Evolutionary conservation across 2,888 invertebrate species (phyloP).

Genomic region (Eupithecia dodoneata): DNA sequence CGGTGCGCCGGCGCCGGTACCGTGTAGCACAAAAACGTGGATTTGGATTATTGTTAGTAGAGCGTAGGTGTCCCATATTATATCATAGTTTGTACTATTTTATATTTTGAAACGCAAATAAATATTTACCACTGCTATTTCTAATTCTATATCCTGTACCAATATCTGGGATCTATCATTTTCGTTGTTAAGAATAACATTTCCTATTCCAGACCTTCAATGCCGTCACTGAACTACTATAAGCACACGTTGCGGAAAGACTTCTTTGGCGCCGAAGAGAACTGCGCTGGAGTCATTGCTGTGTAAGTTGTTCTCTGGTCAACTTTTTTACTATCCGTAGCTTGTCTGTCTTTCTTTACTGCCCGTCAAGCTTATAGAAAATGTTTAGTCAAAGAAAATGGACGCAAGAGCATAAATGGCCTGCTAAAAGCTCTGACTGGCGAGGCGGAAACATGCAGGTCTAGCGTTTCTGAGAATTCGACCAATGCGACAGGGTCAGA

Average conservation of each 20-base stretch:
- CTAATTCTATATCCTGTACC: too few species aligned
- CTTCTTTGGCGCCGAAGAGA: slow-evolving; percentile 86
- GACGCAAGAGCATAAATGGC: neutral
- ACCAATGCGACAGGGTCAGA: neutral
- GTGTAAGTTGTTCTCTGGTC: slow-evolving; percentile 82
- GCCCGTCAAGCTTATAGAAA: neutral
- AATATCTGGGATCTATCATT: neutral
- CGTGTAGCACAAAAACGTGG: too few species aligned
- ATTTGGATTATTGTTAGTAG: too few species aligned
- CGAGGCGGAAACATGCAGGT: neutral
- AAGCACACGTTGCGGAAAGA: slow-evolving; percentile 88
- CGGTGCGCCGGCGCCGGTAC: too few species aligned
- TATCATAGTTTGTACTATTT: too few species aligned
- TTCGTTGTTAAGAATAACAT: neutral
- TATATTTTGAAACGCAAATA: too few species aligned
- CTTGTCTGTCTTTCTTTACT: neutral
- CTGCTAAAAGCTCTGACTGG: neutral
- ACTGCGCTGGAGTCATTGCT: slow-evolving; percentile 88
- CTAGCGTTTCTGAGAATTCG: neutral
- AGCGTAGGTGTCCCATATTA: too few species aligned
- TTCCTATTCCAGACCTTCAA: slow-evolving; percentile 84
- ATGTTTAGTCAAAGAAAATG: neutral
- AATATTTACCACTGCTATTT: too few species aligned
- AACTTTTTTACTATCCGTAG: neutral
- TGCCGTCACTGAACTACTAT: slow-evolving; percentile 90